These are phyloP conservation scores for Rhyacophila evoluta DNA, from an alignment of 2,888 invertebrate genomes.

Conservation along the genomic window DNA sequence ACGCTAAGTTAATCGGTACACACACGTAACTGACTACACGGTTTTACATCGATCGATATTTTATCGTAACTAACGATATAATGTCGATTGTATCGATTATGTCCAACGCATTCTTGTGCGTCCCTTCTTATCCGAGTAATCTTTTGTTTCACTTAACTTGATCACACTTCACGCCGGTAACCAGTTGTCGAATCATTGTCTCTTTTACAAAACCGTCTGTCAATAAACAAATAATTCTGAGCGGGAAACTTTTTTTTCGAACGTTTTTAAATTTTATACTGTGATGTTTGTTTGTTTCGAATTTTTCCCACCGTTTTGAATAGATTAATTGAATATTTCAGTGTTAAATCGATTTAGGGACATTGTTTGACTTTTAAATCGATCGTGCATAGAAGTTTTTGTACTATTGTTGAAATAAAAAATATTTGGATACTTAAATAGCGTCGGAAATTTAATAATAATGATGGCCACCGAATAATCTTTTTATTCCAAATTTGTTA, in stretches of 20 bases:
- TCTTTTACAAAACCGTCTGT: conserved; percentile 5
- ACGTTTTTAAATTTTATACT: not conserved
- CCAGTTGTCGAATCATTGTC: conserved; percentile 20
- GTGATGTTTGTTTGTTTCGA: not conserved
- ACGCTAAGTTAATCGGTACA: not conserved
- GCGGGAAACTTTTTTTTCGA: not conserved
- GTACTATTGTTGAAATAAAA: too few species aligned
- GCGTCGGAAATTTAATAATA: too few species aligned
- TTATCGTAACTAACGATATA: not conserved
- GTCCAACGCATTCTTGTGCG: not conserved
- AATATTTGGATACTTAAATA: too few species aligned
- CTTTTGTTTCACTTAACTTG: conserved; percentile 22
- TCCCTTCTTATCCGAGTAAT: not conserved
- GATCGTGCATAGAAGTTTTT: not conserved
- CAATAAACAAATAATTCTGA: not conserved
- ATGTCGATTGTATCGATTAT: conserved; percentile 1
- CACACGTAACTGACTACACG: too few species aligned
- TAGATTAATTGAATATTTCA: not conserved
- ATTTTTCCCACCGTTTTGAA: conserved; percentile 8
- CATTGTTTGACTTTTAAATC: conserved; percentile 10
- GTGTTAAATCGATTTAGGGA: not conserved
- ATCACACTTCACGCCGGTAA: conserved; percentile 14
- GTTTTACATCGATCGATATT: not conserved
- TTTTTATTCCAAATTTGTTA: too few species aligned
- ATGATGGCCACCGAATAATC: too few species aligned